Percentiles rank a stretch among this genome's conserved stretches.
These are phyloP conservation scores for Typhlichthys subterraneus DNA, from an alignment of 2,797 vertebrate species.

Conservation along the genomic window DNA sequence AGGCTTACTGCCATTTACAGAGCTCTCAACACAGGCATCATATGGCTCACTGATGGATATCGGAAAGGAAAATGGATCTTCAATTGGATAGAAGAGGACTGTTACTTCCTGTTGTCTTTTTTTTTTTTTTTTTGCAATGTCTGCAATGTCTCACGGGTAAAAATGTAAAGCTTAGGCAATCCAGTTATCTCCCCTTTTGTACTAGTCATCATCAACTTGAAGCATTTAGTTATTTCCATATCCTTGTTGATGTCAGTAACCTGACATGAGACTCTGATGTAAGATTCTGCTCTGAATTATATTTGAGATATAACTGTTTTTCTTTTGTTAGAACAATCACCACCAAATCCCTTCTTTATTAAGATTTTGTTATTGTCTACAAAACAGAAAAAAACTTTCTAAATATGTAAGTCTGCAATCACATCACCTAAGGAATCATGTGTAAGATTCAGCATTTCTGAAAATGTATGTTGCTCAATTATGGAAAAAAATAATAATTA, in stretches of 20 bases:
- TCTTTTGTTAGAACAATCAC: conserved; percentile 14
- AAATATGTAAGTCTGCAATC: too few species aligned
- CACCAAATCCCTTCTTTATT: conserved; percentile 3
- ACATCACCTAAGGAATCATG: too few species aligned
- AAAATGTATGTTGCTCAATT: too few species aligned
- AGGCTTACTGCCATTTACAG: conserved; percentile 61
- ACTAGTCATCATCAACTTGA: conserved; percentile 7
- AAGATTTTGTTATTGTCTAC: too few species aligned
- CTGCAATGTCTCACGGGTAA: conserved; percentile 48
- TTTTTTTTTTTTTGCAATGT: conserved; percentile 29
- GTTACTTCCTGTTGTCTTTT: conserved; percentile 64
- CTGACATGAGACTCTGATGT: background rate
- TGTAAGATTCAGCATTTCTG: too few species aligned
- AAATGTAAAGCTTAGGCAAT: conserved; percentile 22
- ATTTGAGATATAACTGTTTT: conserved; percentile 6
- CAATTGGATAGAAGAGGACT: conserved; percentile 71
- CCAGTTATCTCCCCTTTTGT: conserved; percentile 26
- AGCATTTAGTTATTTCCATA: conserved; percentile 1
- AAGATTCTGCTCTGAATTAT: conserved; percentile 3
- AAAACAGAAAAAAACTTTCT: too few species aligned
- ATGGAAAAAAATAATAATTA: too few species aligned
- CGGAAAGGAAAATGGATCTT: conserved; percentile 71
- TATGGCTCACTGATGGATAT: conserved; percentile 68
- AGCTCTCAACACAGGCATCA: conserved; percentile 53
- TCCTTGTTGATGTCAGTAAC: conserved; percentile 5